Evolutionary conservation across 1,140 invertebrate species (phyloP).

Genomic region (Dysdera silvatica): DNA sequence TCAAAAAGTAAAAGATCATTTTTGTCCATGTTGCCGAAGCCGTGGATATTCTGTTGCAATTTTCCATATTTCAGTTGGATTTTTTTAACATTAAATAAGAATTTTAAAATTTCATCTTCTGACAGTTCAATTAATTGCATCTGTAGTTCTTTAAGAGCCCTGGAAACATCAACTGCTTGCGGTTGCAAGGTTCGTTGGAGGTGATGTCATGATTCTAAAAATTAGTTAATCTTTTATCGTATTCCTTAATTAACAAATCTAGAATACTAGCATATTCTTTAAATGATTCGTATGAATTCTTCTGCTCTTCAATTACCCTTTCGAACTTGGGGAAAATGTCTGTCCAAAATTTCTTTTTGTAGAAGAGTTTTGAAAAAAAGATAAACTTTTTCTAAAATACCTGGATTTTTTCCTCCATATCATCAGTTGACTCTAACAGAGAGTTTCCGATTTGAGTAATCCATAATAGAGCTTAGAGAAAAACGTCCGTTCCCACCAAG

Average conservation of each 20-base stretch:
- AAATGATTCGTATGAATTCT: no score
- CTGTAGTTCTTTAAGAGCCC: neutral
- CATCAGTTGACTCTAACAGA: no score
- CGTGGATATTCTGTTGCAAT: neutral
- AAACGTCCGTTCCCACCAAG: no score
- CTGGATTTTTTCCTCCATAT: no score
- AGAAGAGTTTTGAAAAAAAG: no score
- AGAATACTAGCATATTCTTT: no score
- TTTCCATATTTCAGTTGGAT: neutral
- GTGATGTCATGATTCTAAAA: neutral
- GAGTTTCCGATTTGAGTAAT: no score
- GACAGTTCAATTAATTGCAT: neutral
- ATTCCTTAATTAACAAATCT: neutral
- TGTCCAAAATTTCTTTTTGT: no score
- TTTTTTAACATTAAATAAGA: neutral
- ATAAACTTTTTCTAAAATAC: no score
- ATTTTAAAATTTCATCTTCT: neutral
- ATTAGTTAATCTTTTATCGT: neutral
- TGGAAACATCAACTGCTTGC: neutral
- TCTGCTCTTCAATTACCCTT: no score
- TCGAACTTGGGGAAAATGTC: no score
- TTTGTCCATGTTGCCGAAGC: neutral
- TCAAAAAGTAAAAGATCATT: neutral
- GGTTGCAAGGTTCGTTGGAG: neutral
- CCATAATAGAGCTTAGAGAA: no score